These are phyloP conservation scores for Diadumene lineata DNA, from an alignment of 92 coral and sea anemone genomes.

Conservation along the genomic window DNA sequence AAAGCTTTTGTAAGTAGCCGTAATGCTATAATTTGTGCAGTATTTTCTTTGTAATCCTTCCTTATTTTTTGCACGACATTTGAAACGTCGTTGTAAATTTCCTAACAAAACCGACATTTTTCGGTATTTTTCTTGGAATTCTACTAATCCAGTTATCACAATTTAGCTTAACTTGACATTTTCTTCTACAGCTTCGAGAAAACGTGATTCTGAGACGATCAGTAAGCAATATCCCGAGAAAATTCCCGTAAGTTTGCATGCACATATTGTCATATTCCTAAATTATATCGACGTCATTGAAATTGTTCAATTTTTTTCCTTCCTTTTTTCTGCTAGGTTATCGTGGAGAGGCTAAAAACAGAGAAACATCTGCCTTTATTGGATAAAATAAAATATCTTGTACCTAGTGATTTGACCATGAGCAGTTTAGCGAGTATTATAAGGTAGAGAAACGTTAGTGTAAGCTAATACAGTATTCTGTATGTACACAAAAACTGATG, in stretches of 20 bases:
- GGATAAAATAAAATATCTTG: conserved; percentile 96
- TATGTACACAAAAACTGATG: no score
- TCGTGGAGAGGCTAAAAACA: conserved; percentile 85
- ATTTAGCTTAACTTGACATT: neutral
- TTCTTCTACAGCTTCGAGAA: conserved; percentile 76
- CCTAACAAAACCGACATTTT: neutral
- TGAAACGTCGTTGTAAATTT: neutral
- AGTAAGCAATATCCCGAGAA: conserved; percentile 95
- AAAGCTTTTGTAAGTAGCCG: conserved; percentile 87
- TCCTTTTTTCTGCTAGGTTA: conserved; percentile 56
- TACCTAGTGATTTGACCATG: conserved; percentile 94
- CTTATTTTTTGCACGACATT: neutral
- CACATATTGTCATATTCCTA: no score
- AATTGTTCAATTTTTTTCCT: neutral
- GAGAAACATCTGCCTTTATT: conserved; percentile 90
- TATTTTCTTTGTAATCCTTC: neutral
- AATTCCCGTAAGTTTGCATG: conserved; percentile 88
- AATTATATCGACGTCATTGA: neutral
- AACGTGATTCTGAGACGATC: conserved; percentile 90
- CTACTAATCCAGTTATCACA: no score
- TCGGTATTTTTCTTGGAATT: neutral
- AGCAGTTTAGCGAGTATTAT: conserved; percentile 96
- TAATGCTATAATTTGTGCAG: neutral
- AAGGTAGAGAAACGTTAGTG: no score
- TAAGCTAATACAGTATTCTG: no score